phyloP scores from a whole-genome alignment of 2,113 vertebrate species.

The Brachyhypopomus occidentalis region DNA sequence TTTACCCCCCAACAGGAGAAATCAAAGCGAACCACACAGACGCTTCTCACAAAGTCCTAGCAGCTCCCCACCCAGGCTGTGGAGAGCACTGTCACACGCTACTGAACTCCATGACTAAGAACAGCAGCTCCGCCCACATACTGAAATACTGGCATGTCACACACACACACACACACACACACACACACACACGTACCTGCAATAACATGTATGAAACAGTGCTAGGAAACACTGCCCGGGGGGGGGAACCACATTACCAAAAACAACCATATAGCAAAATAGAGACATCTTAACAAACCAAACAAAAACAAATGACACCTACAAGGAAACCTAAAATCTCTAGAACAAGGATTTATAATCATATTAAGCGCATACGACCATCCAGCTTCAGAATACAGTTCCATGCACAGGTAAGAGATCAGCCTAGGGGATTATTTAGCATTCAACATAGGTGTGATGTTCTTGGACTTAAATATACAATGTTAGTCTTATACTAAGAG shows the following conservation, averaged over 20 bases:
- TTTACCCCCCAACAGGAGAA: background rate
- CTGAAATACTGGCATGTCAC: slow-evolving; percentile 25
- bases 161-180: slow-evolving; percentile 16
- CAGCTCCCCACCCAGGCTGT: background rate
- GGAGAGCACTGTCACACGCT: slow-evolving; percentile 5
- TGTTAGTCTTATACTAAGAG: too few species aligned
- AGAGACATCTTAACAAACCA: background rate
- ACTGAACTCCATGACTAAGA: slow-evolving; percentile 31
- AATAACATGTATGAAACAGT: slow-evolving; percentile 16
- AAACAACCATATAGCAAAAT: background rate
- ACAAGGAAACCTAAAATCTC: background rate
- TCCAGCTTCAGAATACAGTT: background rate
- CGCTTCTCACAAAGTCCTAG: slow-evolving; percentile 16
- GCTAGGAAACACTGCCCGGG: background rate
- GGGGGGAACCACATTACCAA: background rate
- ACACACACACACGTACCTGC: slow-evolving; percentile 12
- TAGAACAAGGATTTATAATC: background rate
- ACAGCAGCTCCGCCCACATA: slow-evolving; percentile 35
- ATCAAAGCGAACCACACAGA: background rate
- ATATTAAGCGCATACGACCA: background rate
- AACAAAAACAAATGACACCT: background rate
- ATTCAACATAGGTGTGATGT: too few species aligned
- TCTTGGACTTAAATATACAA: too few species aligned
- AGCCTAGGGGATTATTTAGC: too few species aligned
- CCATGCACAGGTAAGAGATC: background rate